These are phyloP conservation scores for Drosophila quadrilineata DNA, from an alignment of 1,140 invertebrate species.

Conservation along the genomic window DNA sequence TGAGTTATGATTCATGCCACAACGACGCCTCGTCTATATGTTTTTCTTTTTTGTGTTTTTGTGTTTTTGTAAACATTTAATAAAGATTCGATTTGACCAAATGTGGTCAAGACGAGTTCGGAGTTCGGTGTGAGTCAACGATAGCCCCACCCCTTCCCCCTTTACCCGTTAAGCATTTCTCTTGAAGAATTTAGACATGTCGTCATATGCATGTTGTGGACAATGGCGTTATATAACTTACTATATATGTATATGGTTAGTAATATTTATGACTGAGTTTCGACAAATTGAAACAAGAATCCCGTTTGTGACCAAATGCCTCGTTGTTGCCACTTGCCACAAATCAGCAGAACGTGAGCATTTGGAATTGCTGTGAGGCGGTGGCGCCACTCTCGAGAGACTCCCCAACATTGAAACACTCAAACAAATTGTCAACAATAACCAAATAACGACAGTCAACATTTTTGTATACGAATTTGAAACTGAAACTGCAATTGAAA, in stretches of 20 bases:
- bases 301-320: conserved; percentile 12
- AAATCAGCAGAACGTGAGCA: conserved; percentile 14
- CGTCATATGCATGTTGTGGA: not conserved
- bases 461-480: conserved; percentile 15
- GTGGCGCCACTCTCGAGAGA: conserved; percentile 14
- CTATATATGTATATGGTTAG: not conserved
- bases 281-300: no score
- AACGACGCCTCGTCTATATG: not conserved
- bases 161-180: not conserved
- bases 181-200: not conserved
- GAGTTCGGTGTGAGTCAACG: conserved; percentile 46
- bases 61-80: conserved; percentile 32
- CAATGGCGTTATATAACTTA: not conserved
- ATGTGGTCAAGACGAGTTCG: conserved; percentile 46
- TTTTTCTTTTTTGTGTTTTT: conserved; percentile 2
- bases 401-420: conserved; percentile 6
- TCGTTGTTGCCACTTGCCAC: not conserved
- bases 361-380: conserved; percentile 15
- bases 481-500: not conserved
- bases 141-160: not conserved
- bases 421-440: conserved; percentile 31
- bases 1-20: conserved; percentile 21
- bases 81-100: conserved; percentile 44
- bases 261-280: not conserved
- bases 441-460: conserved; percentile 6